Percentiles rank a stretch among this genome's conserved stretches.
Conservation (phyloP, 2,888 invertebrate genomes). For the Drosophila bunnanda region DNA sequence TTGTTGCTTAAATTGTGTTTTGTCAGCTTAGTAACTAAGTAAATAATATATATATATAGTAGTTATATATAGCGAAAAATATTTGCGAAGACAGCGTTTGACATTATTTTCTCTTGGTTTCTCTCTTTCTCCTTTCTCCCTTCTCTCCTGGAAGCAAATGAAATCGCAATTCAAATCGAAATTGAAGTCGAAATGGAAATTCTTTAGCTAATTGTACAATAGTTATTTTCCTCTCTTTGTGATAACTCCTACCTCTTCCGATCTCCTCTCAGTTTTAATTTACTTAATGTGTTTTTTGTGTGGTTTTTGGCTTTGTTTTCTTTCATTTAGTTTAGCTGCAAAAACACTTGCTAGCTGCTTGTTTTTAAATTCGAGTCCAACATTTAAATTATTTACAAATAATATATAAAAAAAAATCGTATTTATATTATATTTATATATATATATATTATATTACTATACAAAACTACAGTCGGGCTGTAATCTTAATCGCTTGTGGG, state of each 20-base stretch:
- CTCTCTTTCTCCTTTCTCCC: slow-evolving; percentile 20
- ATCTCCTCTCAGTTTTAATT: slow-evolving; percentile 5
- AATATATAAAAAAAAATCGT: slow-evolving; percentile 60
- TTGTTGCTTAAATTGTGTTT: slow-evolving; percentile 23
- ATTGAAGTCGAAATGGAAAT: slow-evolving; percentile 36
- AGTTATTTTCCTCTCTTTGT: slow-evolving; percentile 10
- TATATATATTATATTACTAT: slow-evolving; percentile 34
- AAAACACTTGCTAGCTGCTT: slow-evolving; percentile 58
- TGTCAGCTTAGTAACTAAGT: slow-evolving; percentile 36
- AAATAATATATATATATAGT: slow-evolving; percentile 11
- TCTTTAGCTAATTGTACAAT: slow-evolving; percentile 52
- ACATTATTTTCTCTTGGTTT: slow-evolving; percentile 39
- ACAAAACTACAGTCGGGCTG: slow-evolving; percentile 61
- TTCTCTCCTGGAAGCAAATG: slow-evolving; percentile 64
- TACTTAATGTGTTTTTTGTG: slow-evolving; percentile 30
- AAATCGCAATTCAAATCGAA: slow-evolving; percentile 54
- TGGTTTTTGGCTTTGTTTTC: slow-evolving; percentile 58
- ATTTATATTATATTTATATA: slow-evolving; percentile 43
- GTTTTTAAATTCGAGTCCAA: slow-evolving; percentile 78
- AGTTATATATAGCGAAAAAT: slow-evolving; percentile 55
- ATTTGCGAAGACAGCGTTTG: slow-evolving; percentile 77
- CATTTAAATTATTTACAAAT: slow-evolving; percentile 78
- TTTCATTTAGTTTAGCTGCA: slow-evolving; percentile 56
- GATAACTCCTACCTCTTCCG: background rate
- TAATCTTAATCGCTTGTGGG: slow-evolving; percentile 29